A percentile compares a stretch with the other conserved stretches of the same genome.
Evolutionary conservation across 2,113 vertebrate genomes (phyloP).

Genomic region (Amphiprion ocellaris): DNA sequence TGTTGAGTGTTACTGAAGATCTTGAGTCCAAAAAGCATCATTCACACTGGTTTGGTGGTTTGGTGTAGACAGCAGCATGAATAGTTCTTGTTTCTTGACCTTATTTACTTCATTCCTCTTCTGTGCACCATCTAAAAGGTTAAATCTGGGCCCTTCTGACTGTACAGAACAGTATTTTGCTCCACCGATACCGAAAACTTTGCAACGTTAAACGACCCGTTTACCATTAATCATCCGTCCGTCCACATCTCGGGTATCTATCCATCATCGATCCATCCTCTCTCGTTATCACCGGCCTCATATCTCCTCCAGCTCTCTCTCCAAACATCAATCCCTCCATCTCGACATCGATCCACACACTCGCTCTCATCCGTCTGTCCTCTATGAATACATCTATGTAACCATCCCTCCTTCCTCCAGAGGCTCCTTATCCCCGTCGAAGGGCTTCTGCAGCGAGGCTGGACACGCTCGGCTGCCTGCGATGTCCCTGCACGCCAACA

Average conservation of each 20-base stretch:
- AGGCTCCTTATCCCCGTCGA: slow-evolving; percentile 58
- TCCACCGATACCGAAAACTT: slow-evolving; percentile 16
- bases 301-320: slow-evolving; percentile 24
- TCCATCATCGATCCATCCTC: slow-evolving; percentile 61
- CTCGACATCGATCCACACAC: slow-evolving; percentile 55
- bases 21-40: no score
- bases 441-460: slow-evolving; percentile 59
- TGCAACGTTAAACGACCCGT: slow-evolving; percentile 49
- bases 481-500: slow-evolving; percentile 34
- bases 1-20: no score
- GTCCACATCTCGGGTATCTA: slow-evolving; percentile 55
- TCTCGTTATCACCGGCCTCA: slow-evolving; percentile 62
- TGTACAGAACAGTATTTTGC: slow-evolving; percentile 12
- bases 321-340: slow-evolving; percentile 56
- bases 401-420: slow-evolving; percentile 43
- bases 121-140: no score
- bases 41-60: no score
- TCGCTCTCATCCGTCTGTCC: slow-evolving; percentile 47
- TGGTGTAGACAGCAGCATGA: no score
- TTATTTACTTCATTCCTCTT: no score
- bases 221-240: slow-evolving; percentile 57
- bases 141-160: neutral
- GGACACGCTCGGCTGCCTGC: slow-evolving; percentile 69
- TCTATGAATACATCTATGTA: slow-evolving; percentile 57
- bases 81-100: no score